These are phyloP conservation scores for Morinoia aosen DNA, from an alignment of 2,888 invertebrate species.

Conservation along the genomic window DNA sequence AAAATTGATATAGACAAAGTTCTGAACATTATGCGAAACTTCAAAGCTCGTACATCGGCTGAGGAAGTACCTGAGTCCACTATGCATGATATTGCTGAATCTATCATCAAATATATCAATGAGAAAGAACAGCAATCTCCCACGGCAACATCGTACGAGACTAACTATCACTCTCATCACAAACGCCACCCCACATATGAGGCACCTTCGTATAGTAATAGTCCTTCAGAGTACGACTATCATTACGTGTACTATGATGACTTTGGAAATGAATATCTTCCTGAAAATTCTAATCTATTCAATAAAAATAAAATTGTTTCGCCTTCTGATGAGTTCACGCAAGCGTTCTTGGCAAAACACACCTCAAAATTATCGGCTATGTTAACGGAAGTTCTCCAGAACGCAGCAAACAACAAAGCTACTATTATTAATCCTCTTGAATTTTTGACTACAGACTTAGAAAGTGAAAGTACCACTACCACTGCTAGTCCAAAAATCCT, in stretches of 20 bases:
- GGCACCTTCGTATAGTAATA: background rate
- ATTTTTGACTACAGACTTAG: background rate
- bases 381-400: slow-evolving; percentile 38
- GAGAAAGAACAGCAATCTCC: background rate
- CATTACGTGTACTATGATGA: slow-evolving; percentile 53
- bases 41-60: slow-evolving; percentile 23
- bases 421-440: slow-evolving; percentile 22
- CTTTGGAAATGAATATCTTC: slow-evolving; percentile 14
- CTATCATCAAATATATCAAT: slow-evolving; percentile 9
- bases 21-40: slow-evolving; percentile 15
- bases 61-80: slow-evolving; percentile 26
- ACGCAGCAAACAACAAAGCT: slow-evolving; percentile 29
- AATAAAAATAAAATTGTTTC: slow-evolving; percentile 48
- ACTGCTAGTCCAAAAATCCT: background rate
- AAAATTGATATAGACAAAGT: slow-evolving; percentile 1
- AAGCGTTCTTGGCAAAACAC: slow-evolving; percentile 42
- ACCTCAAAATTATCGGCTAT: slow-evolving; percentile 44
- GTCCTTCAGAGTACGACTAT: slow-evolving; percentile 28
- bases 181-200: background rate
- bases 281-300: slow-evolving; percentile 7
- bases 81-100: slow-evolving; percentile 10
- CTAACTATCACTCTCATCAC: background rate
- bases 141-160: background rate
- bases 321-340: slow-evolving; percentile 51
- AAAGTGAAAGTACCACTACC: background rate